These are phyloP conservation scores for Lethenteron reissneri DNA, from an alignment of 2,113 vertebrate species.

Conservation along the genomic window DNA sequence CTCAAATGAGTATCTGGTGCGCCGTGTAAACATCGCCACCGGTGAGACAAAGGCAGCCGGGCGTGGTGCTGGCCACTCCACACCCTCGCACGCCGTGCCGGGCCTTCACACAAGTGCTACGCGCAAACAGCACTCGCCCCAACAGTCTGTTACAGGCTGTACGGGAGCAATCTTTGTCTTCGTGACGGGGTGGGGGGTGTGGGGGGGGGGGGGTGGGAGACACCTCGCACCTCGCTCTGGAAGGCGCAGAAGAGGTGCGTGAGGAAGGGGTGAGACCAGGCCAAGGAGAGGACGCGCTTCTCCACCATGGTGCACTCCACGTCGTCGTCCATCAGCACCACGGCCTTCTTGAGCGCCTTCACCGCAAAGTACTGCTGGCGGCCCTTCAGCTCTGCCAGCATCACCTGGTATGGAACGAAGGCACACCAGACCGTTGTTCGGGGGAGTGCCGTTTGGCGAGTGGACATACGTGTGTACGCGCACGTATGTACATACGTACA, in stretches of 20 bases:
- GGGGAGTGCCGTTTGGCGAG: neutral
- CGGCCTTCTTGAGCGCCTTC: constrained; percentile 88
- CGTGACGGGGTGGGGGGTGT: too few relatives aligned
- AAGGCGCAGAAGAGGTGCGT: constrained; percentile 81
- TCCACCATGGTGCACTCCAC: constrained; percentile 98
- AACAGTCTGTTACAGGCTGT: too few relatives aligned
- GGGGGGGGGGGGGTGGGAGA: neutral
- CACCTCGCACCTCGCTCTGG: constrained; percentile 58
- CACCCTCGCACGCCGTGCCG: too few relatives aligned
- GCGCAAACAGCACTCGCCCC: too few relatives aligned
- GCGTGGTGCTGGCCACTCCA: too few relatives aligned
- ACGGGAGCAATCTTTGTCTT: too few relatives aligned
- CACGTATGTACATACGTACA: neutral
- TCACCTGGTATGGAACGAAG: constrained; percentile 29
- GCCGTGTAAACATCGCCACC: too few relatives aligned
- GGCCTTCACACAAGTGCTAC: too few relatives aligned
- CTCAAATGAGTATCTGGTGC: too few relatives aligned
- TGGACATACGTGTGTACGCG: neutral
- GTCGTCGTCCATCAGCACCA: constrained; percentile 94
- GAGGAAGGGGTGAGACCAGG: constrained; percentile 88
- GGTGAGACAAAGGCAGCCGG: too few relatives aligned
- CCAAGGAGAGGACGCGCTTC: constrained; percentile 73
- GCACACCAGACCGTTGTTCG: neutral
- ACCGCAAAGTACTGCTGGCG: constrained; percentile 62
- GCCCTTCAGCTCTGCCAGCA: constrained; percentile 75